phyloP scores from a whole-genome alignment of 2,888 invertebrate genomes.

The Agonopterix alstromeriana region DNA sequence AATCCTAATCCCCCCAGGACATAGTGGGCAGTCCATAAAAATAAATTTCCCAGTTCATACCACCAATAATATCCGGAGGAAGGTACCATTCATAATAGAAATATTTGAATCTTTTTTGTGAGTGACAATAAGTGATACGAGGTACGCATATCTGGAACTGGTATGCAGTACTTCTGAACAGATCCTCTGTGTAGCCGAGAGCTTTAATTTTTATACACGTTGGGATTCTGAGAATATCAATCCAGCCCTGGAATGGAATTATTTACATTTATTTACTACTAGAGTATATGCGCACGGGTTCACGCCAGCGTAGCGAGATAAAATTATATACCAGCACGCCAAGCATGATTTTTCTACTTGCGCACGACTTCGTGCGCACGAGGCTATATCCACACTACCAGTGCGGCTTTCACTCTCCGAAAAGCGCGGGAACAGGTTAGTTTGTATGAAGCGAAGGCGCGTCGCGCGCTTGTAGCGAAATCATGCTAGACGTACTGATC shows the following conservation, averaged over 20 bases:
- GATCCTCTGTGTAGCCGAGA: conserved; percentile 23
- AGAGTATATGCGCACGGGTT: too few relatives aligned
- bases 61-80: conserved; percentile 20
- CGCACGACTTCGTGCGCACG: too few relatives aligned
- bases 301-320: too few relatives aligned
- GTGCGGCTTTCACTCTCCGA: too few relatives aligned
- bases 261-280: too few relatives aligned
- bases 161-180: conserved; percentile 34
- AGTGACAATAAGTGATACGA: conserved; percentile 36
- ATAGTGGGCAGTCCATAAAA: conserved; percentile 32
- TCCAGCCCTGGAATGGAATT: conserved; percentile 36
- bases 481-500: too few relatives aligned
- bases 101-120: conserved; percentile 19
- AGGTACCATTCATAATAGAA: conserved; percentile 12
- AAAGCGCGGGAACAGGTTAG: too few relatives aligned
- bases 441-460: too few relatives aligned
- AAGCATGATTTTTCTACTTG: too few relatives aligned
- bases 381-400: too few relatives aligned
- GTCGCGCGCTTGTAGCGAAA: too few relatives aligned
- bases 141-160: conserved; percentile 50
- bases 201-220: conserved; percentile 42
- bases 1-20: conserved; percentile 29
- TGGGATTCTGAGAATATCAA: conserved; percentile 39
- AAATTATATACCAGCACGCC: too few relatives aligned
- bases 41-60: conserved; percentile 38